Percentiles rank a stretch among this genome's conserved stretches.
phyloP scores from a whole-genome alignment of 2,888 invertebrate species.

The Dione juno region DNA sequence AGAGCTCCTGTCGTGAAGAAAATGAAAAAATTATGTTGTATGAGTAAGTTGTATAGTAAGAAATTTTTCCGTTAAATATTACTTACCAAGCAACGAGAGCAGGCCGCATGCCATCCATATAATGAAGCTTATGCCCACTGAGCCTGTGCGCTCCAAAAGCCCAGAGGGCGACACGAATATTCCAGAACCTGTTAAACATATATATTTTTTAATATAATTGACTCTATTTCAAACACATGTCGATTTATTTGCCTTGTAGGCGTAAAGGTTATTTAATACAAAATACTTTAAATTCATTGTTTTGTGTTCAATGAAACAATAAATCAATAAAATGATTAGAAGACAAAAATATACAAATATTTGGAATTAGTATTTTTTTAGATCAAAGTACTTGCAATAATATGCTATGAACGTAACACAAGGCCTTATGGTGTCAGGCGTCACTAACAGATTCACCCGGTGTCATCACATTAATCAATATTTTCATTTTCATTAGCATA shows the following conservation, averaged over 20 bases:
- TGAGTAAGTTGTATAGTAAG: no score
- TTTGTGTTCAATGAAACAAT: no score
- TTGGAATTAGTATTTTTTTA: neutral
- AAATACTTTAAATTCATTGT: neutral
- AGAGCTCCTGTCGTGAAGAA: constrained; percentile 88
- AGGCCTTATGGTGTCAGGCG: constrained; percentile 3
- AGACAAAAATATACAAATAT: neutral
- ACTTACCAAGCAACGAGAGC: constrained; percentile 92
- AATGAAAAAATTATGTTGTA: neutral
- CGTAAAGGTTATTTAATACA: neutral
- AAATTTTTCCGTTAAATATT: neutral
- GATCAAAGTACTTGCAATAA: neutral
- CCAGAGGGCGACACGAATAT: constrained; percentile 99
- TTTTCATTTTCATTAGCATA: neutral
- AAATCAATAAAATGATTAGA: neutral
- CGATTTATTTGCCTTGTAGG: neutral
- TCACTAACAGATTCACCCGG: neutral
- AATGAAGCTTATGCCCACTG: constrained; percentile 96
- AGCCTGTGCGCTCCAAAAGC: constrained; percentile 94
- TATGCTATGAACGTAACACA: neutral
- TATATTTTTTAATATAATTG: no score
- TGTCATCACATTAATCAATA: constrained; percentile 15
- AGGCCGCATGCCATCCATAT: constrained; percentile 97
- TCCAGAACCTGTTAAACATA: constrained; percentile 97
- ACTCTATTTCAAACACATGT: neutral